Percentiles rank a stretch among this genome's conserved stretches.
phyloP scores from a whole-genome alignment of 2,797 vertebrate genomes.

The Paramormyrops hopkinsi region DNA sequence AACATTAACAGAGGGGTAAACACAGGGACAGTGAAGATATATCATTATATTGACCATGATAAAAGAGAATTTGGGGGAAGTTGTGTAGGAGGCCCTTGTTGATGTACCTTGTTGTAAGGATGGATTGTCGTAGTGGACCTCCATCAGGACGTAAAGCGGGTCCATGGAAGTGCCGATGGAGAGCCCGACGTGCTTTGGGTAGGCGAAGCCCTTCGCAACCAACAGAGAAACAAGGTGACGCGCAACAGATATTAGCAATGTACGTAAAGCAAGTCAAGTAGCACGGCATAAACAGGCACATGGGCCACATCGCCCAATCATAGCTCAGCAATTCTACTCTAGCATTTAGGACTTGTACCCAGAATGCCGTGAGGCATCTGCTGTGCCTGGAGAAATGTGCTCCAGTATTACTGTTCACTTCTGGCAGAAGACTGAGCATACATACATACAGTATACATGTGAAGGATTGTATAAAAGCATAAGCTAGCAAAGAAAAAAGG shows the following conservation, averaged over 20 bases:
- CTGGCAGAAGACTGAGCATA: not conserved
- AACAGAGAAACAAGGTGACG: not conserved
- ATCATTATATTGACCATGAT: not conserved
- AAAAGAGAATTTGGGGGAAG: not conserved
- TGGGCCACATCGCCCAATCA: not conserved
- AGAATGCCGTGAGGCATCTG: not conserved
- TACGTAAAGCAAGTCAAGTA: not conserved
- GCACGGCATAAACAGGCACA: not conserved
- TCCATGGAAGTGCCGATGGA: conserved; percentile 70
- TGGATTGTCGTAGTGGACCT: conserved; percentile 79
- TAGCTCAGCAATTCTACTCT: not conserved
- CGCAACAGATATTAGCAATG: not conserved
- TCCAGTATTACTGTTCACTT: not conserved
- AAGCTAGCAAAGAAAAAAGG: not conserved
- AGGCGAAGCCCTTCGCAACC: conserved; percentile 66
- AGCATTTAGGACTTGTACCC: not conserved
- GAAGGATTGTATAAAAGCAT: not conserved
- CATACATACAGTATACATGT: not conserved
- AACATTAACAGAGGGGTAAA: not conserved
- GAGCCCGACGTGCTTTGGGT: conserved; percentile 72
- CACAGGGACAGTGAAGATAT: not conserved
- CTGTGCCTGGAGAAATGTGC: not conserved
- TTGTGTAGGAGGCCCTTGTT: not conserved
- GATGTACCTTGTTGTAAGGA: conserved; percentile 64
- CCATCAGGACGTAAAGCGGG: conserved; percentile 72